Evolutionary conservation across 2,888 invertebrate species (phyloP).

Genomic region (Cryptocephalus moraei): DNA sequence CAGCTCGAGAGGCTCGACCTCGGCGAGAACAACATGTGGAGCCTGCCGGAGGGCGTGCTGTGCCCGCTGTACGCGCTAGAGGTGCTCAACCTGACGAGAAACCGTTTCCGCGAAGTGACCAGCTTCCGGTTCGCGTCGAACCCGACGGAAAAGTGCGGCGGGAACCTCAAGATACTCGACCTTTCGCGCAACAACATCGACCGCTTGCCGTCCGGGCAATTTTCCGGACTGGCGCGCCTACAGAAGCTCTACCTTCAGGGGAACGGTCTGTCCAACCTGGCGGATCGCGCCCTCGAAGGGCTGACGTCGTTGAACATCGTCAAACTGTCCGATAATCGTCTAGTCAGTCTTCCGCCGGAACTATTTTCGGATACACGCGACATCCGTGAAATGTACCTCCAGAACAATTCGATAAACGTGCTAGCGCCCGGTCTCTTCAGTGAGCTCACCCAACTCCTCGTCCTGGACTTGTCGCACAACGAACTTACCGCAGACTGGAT

Average conservation of each 20-base stretch:
- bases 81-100: conserved; percentile 68
- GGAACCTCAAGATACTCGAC: conserved; percentile 60
- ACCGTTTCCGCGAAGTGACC: conserved; percentile 64
- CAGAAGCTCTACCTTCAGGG: conserved; percentile 66
- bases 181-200: conserved; percentile 71
- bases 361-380: conserved; percentile 69
- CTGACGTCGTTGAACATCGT: conserved; percentile 61
- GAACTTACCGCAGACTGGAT: conserved; percentile 76
- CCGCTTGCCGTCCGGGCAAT: conserved; percentile 58
- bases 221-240: conserved; percentile 60
- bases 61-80: conserved; percentile 67
- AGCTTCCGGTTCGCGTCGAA: conserved; percentile 55
- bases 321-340: conserved; percentile 69
- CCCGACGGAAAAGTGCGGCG: conserved; percentile 57
- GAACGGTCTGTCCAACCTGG: conserved; percentile 65
- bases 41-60: conserved; percentile 63
- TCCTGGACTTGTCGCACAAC: conserved; percentile 68
- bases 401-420: conserved; percentile 73
- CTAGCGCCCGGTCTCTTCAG: conserved; percentile 71
- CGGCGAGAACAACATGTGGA: conserved; percentile 73
- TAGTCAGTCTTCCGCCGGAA: conserved; percentile 71
- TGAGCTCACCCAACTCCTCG: conserved; percentile 62
- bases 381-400: conserved; percentile 68
- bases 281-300: conserved; percentile 69
- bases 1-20: conserved; percentile 65